Base-by-base conservation (phyloP, 2,888 invertebrate genomes). In the Antheraea yamamai region DNA sequence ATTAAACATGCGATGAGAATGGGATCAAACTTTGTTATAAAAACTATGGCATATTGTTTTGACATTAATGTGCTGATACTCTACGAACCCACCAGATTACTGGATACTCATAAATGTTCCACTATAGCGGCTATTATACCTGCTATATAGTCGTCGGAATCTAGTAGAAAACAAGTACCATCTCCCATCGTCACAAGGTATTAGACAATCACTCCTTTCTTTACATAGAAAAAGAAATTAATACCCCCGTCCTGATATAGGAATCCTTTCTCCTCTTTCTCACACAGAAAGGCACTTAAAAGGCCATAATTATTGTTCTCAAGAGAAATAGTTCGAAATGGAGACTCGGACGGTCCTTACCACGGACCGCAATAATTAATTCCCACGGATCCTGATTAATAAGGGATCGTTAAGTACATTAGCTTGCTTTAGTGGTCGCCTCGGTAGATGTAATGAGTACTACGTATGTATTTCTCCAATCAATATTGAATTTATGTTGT, bases 301-400 rank as follows among this genome's bases (percentile, higher is more conserved):
- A 66, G 64, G 64, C 64, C 26, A 66, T 66, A 14, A 66, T 66
- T 66, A 66, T 66, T 26, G 64, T 14, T 30, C 64, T 66, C 16
- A 10, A 30, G 64, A 66, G 64, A 30, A 66, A 66, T 66, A 66
- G 64, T 66, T 66, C 30, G 64, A 66, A 66, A 66, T 16, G 64
- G 30, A 66, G 26, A 26, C 64, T 66, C 64, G 64, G 64, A 66
- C 70, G 70, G 39, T 39, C 70, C 39, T 39, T 70, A 70, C 70
- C 84, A 83, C 85, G 83, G 82, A 84, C 83, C 84, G 85, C 88
- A 89, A 88, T 90, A 90, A 91, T 90, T 91, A 91, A 90, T 89
- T 89, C 87, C 80, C 84, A 81, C 84, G 85, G 86, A 87, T 88
- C 85, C 85, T 87, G 86, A 88, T 89, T 88, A 88, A 90, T 88